Evolutionary conservation across 2,797 vertebrate species (phyloP), one percentile per base, ranked within the genome.

Genomic region (Protonibea diacanthus): DNA sequence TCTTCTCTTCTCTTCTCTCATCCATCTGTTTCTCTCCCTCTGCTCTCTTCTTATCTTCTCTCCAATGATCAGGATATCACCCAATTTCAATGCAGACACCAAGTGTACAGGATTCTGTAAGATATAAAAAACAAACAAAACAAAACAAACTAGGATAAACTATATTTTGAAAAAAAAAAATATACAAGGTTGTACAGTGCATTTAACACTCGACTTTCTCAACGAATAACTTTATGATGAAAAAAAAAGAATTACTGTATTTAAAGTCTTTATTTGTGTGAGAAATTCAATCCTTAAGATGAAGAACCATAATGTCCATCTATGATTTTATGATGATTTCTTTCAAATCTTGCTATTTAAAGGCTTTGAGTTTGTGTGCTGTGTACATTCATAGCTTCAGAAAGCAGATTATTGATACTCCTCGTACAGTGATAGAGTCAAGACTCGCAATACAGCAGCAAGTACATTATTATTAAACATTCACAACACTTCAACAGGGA

Each of bases 101-200:
- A 76, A 89, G 88, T 91, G 91, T 89, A 92, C 81, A 93, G 84
- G 87, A 91, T 91, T 91, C 85, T 92, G 88, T 91, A 90, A 88
- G 55, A 91, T 87, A 78, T 64, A 86, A 81, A 71, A 71, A 81
- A 23, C 68, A 73, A 77, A 14, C 68, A 72, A 65, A 83, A 83
- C 33, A 25, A 81, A 85, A 88, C 56, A 82, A 79, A 85, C 85
- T 90, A 81, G 90, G 86, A 93, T 90, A 92, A 90, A 93, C 87
- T 92, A 93, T 94, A 93, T 94, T 93, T 94, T 92, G 85, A 78
- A 81, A 81, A 87, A 84, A 80, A 78, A 74, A 57, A 78, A 81
- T 71, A 86, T 77, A 82, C 68, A 88, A 89, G 69, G 81, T 79
- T 94, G 91, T 88, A 92, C 88, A 92, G 89, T 87, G 86, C 88